Evolutionary conservation across 1,140 invertebrate genomes (phyloP), one percentile per base, ranked within the genome.

Genomic region (Aphaenogaster ashmeadi): DNA sequence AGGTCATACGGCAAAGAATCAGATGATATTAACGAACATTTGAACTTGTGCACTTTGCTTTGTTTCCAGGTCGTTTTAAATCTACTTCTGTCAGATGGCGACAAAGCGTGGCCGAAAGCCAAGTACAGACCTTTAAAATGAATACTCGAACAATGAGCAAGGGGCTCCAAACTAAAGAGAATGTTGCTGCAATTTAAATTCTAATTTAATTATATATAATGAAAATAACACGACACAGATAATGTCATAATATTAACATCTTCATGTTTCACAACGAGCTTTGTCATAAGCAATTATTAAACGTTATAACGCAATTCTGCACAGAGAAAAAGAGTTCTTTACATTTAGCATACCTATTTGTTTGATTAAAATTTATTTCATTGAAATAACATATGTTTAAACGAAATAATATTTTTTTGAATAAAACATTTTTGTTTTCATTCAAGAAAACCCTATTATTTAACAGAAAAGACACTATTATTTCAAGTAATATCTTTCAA

Each of bases 21-120:
- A 77, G 21, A 60, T 47, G 2, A 47, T 2, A 36, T 47, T 18
- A 2, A 41, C 41, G 27, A 47, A 60, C 13, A 60, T 75, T 66
- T 66, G 1, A 77, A 44, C 5, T 47, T 58, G 36, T 9, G 36
- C n/a, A 27, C 8, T 83, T 80, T 11, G 11, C 15, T 47, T 86
- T 86, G 38, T 64, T 92, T 93, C 18, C 87, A 94, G 93, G 80
- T 71, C 91, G 91, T 74, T 74, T 84, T 44, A 92, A 80, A 86
- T 89, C 89, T 21, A 89, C 89, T 38, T 94, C 93, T 3, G 87
- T 91, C 77, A 89, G 89, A 50, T 94, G 93, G 93, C 89, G 92
- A 38, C 90, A 93, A 36, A 92, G 89, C n/a, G 86, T 67, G 38
- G 83, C 78, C 0, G 91, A 92, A 21, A 93, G 83, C 60, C 92